Percentiles rank a stretch among this genome's conserved stretches.
Conservation (phyloP, 2,888 invertebrate genomes). For the Andrena chrysosceles region DNA sequence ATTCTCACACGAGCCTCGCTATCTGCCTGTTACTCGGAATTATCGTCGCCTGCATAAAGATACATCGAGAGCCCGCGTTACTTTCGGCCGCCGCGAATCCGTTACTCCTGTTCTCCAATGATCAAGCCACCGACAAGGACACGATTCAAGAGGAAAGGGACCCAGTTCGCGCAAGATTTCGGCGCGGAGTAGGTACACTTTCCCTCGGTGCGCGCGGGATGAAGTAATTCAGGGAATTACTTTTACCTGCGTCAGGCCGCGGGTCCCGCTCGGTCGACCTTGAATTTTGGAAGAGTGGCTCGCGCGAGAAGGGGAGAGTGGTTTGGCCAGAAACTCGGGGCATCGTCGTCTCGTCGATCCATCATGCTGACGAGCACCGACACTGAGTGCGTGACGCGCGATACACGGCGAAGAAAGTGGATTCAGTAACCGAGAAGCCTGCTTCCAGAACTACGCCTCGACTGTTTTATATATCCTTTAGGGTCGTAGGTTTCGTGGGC, state of each 20-base stretch:
- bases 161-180: background rate
- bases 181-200: background rate
- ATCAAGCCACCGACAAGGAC: background rate
- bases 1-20: slow-evolving; percentile 1
- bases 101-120: background rate
- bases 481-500: background rate
- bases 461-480: background rate
- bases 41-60: slow-evolving; percentile 18
- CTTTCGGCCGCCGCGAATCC: background rate
- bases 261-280: slow-evolving; percentile 55
- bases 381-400: background rate
- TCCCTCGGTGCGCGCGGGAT: background rate
- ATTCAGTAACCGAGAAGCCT: slow-evolving; percentile 5
- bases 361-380: slow-evolving; percentile 66
- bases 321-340: slow-evolving; percentile 68
- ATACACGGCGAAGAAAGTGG: slow-evolving; percentile 22
- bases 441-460: background rate
- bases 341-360: slow-evolving; percentile 67
- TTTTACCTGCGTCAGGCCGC: background rate
- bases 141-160: background rate
- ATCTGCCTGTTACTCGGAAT: slow-evolving; percentile 6
- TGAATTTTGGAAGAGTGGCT: slow-evolving; percentile 68
- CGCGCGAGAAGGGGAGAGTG: slow-evolving; percentile 69
- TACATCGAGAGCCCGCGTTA: background rate
- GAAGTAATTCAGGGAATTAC: slow-evolving; percentile 20